These are phyloP conservation scores for Podarcis cretensis DNA, from an alignment of 2,113 vertebrate species.

Conservation along the genomic window DNA sequence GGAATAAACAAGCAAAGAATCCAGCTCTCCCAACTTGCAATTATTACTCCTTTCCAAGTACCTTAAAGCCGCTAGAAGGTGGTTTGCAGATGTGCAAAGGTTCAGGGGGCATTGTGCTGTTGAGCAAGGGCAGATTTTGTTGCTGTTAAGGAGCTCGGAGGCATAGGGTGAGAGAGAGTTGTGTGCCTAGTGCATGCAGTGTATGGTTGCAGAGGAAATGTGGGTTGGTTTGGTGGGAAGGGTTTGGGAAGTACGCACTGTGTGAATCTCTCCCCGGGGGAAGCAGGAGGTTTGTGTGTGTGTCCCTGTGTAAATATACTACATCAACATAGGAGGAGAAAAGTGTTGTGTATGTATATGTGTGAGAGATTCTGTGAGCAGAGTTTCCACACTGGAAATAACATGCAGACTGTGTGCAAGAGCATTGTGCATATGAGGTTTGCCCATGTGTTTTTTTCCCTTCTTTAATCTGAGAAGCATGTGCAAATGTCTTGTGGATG, in stretches of 20 bases:
- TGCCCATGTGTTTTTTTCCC: too few relatives aligned
- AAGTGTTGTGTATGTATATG: neutral
- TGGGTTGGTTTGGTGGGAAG: neutral
- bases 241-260: neutral
- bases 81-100: neutral
- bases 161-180: neutral
- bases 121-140: neutral
- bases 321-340: neutral
- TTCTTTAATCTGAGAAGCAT: too few relatives aligned
- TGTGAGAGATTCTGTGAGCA: neutral
- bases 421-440: too few relatives aligned
- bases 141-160: neutral
- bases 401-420: neutral
- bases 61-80: neutral
- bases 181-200: neutral
- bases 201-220: neutral
- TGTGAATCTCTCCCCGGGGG: neutral
- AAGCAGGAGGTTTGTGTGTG: neutral
- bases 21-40: too few relatives aligned
- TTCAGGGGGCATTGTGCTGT: neutral
- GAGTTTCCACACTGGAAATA: neutral
- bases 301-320: neutral
- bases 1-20: too few relatives aligned
- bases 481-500: too few relatives aligned
- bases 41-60: neutral